Conservation (phyloP, 2,797 vertebrate genomes). For the Apogon hyalosoma region DNA sequence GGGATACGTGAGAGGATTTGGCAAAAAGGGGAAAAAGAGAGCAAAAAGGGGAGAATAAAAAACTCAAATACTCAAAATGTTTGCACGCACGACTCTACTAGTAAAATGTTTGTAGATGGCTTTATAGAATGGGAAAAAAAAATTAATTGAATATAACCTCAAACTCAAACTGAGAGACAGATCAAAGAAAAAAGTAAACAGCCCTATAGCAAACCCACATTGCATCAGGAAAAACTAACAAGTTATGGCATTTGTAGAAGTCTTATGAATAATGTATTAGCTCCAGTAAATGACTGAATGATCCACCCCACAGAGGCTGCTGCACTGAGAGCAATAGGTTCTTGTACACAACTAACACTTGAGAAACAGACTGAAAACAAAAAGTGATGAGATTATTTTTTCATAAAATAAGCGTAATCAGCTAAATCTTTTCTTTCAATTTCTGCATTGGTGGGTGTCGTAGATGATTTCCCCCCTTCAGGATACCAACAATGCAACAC, state of each 20-base stretch:
- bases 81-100: conserved; percentile 1
- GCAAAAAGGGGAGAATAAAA: conserved; percentile 60
- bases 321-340: conserved; percentile 24
- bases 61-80: conserved; percentile 44
- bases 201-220: conserved; percentile 38
- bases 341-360: conserved; percentile 4
- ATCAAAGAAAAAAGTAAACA: conserved; percentile 52
- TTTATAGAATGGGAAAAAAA: conserved; percentile 18
- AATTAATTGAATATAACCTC: conserved; percentile 11
- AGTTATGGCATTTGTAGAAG: conserved; percentile 62
- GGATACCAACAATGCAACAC: conserved; percentile 14
- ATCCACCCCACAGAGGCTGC: conserved; percentile 45
- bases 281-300: conserved; percentile 65
- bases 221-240: conserved; percentile 61
- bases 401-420: conserved; percentile 14
- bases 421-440: conserved; percentile 8
- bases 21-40: conserved; percentile 56
- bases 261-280: conserved; percentile 68
- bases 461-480: conserved; percentile 19
- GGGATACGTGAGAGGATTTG: conserved; percentile 61
- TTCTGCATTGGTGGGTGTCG: conserved; percentile 6
- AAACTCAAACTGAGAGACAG: conserved; percentile 46
- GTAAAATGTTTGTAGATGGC: conserved; percentile 21
- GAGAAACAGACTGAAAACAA: conserved; percentile 17
- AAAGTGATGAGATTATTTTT: background rate